Percentiles rank a stretch among this genome's conserved stretches.
Evolutionary conservation across 2,888 invertebrate genomes (phyloP).

Genomic region (Tetropium fuscum): DNA sequence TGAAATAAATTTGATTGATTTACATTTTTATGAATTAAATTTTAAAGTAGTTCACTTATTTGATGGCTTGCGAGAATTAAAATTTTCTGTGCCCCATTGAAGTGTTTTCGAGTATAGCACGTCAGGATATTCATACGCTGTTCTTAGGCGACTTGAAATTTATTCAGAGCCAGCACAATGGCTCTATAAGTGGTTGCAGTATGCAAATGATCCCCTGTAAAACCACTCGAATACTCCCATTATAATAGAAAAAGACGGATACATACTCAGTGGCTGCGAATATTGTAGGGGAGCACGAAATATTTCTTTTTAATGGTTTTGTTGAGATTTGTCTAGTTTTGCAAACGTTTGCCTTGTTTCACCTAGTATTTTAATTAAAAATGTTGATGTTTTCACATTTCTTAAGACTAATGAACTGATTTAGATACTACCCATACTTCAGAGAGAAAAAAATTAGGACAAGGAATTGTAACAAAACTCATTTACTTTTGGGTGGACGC

Average conservation of each 20-base stretch:
- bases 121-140: slow-evolving; percentile 41
- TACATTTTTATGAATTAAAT: no score
- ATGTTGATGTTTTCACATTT: no score
- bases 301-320: slow-evolving; percentile 26
- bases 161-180: slow-evolving; percentile 49
- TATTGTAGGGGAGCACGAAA: slow-evolving; percentile 23
- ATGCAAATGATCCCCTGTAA: slow-evolving; percentile 52
- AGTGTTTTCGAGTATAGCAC: slow-evolving; percentile 34
- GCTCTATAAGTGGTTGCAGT: slow-evolving; percentile 48
- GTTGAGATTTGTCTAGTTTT: slow-evolving; percentile 16
- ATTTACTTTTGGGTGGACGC: no score
- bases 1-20: no score
- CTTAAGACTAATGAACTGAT: no score
- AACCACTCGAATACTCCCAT: slow-evolving; percentile 47
- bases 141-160: slow-evolving; percentile 43
- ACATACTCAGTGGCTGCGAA: slow-evolving; percentile 29
- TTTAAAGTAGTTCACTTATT: slow-evolving; percentile 31
- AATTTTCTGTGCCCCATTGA: slow-evolving; percentile 27
- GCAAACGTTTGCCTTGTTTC: slow-evolving; percentile 28
- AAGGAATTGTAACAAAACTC: no score
- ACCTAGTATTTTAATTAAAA: not conserved
- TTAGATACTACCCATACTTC: no score
- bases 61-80: slow-evolving; percentile 32
- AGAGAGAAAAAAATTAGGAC: no score
- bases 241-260: slow-evolving; percentile 37